These are phyloP conservation scores for Pterocles gutturalis DNA, from an alignment of 2,113 vertebrate species.

Conservation along the genomic window DNA sequence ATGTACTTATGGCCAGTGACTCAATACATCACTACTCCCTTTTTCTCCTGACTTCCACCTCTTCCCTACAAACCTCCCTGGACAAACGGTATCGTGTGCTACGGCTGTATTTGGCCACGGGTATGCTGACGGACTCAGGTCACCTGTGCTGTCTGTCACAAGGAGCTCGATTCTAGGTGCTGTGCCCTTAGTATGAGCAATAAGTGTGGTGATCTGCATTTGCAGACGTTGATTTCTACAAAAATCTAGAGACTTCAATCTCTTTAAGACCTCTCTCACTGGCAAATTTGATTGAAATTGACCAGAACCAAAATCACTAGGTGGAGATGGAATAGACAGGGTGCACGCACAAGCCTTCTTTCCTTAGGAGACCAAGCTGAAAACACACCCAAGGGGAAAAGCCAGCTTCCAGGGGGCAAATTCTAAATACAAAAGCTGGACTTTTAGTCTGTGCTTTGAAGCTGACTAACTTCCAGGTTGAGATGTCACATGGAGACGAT, in stretches of 20 bases:
- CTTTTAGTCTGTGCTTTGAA: accelerated
- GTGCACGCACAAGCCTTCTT: neutral
- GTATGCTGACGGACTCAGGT: accelerated
- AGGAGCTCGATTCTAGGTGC: neutral
- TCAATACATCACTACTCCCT: neutral
- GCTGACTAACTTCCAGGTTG: accelerated
- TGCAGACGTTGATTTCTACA: neutral
- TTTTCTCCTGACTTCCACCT: neutral
- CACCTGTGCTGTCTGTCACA: neutral
- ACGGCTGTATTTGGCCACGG: accelerated
- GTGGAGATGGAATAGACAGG: neutral
- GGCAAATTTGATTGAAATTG: neutral
- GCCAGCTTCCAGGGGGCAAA: neutral
- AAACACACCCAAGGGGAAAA: neutral
- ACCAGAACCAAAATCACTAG: neutral
- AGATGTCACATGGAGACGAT: neutral
- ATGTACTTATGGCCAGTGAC: neutral
- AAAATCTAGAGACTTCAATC: neutral
- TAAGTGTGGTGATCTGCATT: neutral
- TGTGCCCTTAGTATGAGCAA: accelerated
- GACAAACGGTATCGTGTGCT: accelerated
- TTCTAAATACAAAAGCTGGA: no score
- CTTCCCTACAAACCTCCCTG: neutral
- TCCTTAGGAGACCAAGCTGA: neutral
- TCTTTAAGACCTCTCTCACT: neutral